Percentiles rank a stretch among this genome's conserved stretches.
Evolutionary conservation across 2,888 invertebrate genomes (phyloP).

Genomic region (Pycnomerus fuliginosus): DNA sequence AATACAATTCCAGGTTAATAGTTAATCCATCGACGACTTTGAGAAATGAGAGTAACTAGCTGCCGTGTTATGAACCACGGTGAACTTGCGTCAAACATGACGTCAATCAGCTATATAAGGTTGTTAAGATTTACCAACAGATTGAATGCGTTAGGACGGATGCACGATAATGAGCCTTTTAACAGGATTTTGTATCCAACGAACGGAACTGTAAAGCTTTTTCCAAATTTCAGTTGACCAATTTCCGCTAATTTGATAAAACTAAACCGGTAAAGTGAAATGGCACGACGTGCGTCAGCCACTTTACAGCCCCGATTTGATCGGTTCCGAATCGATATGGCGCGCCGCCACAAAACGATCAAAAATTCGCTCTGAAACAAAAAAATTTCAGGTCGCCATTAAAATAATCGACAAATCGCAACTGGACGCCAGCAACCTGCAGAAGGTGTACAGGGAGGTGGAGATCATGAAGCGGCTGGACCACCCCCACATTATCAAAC

Average conservation of each 20-base stretch:
- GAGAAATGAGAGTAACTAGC: no score
- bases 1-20: no score
- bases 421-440: slow-evolving; percentile 85
- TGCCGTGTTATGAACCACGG: slow-evolving; percentile 14
- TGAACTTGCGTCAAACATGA: slow-evolving; percentile 39
- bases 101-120: slow-evolving; percentile 43
- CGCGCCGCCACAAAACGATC: no score
- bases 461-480: slow-evolving; percentile 96
- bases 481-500: slow-evolving; percentile 97
- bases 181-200: no score
- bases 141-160: slow-evolving; percentile 23
- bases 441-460: slow-evolving; percentile 96
- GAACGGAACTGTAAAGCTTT: no score
- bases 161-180: slow-evolving; percentile 16
- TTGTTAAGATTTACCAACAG: slow-evolving; percentile 37
- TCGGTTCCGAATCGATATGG: no score
- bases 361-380: background rate
- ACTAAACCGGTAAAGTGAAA: no score
- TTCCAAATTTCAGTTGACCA: no score
- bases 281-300: no score
- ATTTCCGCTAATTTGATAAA: no score
- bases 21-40: no score
- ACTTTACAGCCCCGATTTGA: no score
- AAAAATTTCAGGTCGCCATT: slow-evolving; percentile 76
- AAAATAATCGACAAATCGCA: slow-evolving; percentile 95